Evolutionary conservation across 1,140 invertebrate species (phyloP).

Genomic region (Apis cerana): DNA sequence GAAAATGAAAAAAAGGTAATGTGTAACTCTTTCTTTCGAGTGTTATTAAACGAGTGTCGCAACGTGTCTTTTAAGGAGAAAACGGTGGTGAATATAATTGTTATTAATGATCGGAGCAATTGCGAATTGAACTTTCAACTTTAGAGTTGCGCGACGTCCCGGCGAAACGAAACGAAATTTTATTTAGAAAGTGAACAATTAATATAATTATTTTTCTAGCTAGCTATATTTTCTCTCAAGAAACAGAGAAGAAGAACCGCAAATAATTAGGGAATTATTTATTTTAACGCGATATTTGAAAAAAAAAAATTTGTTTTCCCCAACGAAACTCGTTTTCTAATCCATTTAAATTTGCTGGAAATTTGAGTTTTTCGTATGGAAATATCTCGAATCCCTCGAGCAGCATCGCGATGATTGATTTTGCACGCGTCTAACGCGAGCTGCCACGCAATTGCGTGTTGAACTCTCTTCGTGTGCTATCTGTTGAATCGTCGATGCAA

Average conservation of each 20-base stretch:
- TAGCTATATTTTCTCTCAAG: too few species aligned
- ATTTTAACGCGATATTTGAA: too few species aligned
- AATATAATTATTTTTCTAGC: too few species aligned
- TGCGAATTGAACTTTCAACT: slow-evolving; percentile 12
- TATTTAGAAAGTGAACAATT: too few species aligned
- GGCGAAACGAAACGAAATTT: not conserved
- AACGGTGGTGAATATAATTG: not conserved
- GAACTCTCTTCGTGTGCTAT: not conserved
- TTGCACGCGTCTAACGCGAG: not conserved
- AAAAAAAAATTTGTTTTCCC: too few species aligned
- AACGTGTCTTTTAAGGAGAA: not conserved
- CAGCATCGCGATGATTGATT: not conserved
- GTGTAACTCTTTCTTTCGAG: not conserved
- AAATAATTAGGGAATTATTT: too few species aligned
- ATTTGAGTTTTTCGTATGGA: not conserved
- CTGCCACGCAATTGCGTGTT: not conserved
- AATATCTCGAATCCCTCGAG: too few species aligned
- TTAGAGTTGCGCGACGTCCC: not conserved
- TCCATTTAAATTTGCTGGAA: not conserved
- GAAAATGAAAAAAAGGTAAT: not conserved
- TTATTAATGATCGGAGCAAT: not conserved
- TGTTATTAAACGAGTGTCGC: not conserved
- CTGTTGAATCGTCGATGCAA: not conserved
- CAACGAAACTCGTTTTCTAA: not conserved
- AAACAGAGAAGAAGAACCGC: too few species aligned